Percentiles rank a stretch among this genome's conserved stretches.
Evolutionary conservation across 2,797 vertebrate genomes (phyloP).

Genomic region (Petrocephalus sullivani): DNA sequence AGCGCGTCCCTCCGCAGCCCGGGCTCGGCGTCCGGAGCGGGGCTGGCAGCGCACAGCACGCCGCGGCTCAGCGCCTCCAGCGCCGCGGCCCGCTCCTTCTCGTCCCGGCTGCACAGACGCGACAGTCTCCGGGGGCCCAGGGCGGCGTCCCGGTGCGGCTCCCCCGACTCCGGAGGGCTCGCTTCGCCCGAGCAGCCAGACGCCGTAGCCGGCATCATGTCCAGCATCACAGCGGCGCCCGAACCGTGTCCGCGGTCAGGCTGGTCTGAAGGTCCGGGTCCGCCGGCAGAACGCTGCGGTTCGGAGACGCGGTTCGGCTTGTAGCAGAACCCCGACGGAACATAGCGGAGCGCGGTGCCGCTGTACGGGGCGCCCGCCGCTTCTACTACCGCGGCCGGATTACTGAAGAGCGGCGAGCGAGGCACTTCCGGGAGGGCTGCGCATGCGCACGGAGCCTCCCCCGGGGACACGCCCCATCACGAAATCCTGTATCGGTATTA

Average conservation of each 20-base stretch:
- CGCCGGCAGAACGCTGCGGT: neutral
- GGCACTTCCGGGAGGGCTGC: neutral
- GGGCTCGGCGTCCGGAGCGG: constrained; percentile 35
- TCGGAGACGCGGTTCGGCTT: neutral
- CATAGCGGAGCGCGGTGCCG: neutral
- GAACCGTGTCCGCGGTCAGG: neutral
- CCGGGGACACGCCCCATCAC: neutral
- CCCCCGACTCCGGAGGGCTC: neutral
- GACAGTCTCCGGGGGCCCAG: constrained; percentile 41
- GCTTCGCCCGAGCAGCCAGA: neutral
- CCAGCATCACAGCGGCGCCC: constrained; percentile 5
- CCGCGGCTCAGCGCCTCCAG: constrained; percentile 52
- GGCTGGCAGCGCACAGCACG: constrained; percentile 39
- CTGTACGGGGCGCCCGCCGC: neutral
- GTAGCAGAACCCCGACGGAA: neutral
- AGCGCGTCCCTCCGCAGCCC: constrained; percentile 48
- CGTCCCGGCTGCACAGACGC: constrained; percentile 55
- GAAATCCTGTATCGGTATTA: neutral
- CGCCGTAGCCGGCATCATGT: constrained; percentile 18
- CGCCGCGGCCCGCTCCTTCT: constrained; percentile 49
- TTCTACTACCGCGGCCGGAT: neutral
- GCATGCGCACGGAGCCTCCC: neutral
- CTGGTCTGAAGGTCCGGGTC: neutral
- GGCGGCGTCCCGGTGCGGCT: constrained; percentile 35
- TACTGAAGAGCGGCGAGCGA: neutral